Evolutionary conservation across 1,140 invertebrate species (phyloP).

Genomic region (Asbolus verrucosus): DNA sequence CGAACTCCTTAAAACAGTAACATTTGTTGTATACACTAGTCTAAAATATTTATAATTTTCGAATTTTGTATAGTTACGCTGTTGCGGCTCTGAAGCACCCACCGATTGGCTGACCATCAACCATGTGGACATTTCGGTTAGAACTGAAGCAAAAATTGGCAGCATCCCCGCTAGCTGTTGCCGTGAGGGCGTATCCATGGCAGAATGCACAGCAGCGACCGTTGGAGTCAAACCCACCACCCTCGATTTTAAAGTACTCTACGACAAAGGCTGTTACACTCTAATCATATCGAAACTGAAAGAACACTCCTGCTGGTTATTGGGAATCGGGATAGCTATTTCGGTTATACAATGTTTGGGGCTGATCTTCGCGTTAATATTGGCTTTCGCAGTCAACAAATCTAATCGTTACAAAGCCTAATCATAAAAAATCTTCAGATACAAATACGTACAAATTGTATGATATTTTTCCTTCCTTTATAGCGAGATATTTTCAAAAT

Average conservation of each 20-base stretch:
- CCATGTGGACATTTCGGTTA: constrained; percentile 60
- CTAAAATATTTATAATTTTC: too few relatives aligned
- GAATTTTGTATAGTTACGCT: constrained; percentile 69
- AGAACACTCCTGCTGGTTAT: constrained; percentile 72
- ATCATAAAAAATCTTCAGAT: constrained; percentile 58
- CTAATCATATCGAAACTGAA: constrained; percentile 75
- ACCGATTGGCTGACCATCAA: constrained; percentile 77
- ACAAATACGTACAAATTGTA: constrained; percentile 23
- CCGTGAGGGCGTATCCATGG: constrained; percentile 53
- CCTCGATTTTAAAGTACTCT: constrained; percentile 59
- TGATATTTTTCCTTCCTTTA: constrained; percentile 7
- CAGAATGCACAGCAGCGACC: constrained; percentile 62
- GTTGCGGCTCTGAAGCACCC: constrained; percentile 79
- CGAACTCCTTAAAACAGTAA: too few relatives aligned
- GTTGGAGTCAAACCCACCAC: constrained; percentile 54
- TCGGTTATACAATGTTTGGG: constrained; percentile 79
- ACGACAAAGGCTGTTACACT: constrained; percentile 77
- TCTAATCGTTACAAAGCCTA: constrained; percentile 79
- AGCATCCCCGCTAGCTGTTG: constrained; percentile 69
- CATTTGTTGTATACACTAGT: too few relatives aligned
- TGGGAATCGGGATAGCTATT: constrained; percentile 74
- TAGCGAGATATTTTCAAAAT: too few relatives aligned
- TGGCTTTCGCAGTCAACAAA: constrained; percentile 81
- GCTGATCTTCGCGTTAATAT: constrained; percentile 81
- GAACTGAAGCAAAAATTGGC: constrained; percentile 55